Conservation (phyloP, 2,797 vertebrate genomes). For the Molossus molossus region DNA sequence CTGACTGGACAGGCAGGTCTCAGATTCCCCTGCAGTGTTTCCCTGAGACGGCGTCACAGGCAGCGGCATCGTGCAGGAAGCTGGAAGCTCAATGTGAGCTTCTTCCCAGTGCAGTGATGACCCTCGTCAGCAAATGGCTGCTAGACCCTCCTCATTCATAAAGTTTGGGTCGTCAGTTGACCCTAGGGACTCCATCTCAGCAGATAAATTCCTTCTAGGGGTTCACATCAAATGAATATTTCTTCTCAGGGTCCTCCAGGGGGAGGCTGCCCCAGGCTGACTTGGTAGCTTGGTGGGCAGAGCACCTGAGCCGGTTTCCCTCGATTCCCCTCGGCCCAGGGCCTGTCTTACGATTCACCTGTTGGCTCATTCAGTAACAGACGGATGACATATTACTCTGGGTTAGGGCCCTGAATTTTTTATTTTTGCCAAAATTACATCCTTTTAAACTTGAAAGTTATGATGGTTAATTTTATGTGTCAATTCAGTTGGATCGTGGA, state of each 20-base stretch:
- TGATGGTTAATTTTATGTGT: conserved; percentile 12
- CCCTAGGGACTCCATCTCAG: not conserved
- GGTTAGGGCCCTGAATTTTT: not conserved
- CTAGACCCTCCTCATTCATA: not conserved
- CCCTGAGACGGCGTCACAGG: not conserved
- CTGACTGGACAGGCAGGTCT: not conserved
- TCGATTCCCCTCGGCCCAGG: no score
- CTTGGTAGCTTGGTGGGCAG: fast-evolving
- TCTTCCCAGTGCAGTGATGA: not conserved
- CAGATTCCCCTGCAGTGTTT: not conserved
- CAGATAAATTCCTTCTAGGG: not conserved
- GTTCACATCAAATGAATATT: not conserved
- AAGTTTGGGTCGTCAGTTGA: not conserved
- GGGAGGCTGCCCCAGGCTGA: not conserved
- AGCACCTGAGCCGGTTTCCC: not conserved
- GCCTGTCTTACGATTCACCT: not conserved
- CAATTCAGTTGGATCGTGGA: not conserved
- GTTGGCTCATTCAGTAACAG: not conserved
- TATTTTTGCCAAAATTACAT: not conserved
- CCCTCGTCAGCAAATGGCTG: not conserved
- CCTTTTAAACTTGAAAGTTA: not conserved
- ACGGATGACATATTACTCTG: not conserved
- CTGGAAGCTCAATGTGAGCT: not conserved
- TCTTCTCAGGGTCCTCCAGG: not conserved
- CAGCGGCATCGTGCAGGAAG: not conserved